These are phyloP conservation scores for Gymnosoma rotundatum DNA, from an alignment of 2,888 invertebrate species.

Conservation along the genomic window DNA sequence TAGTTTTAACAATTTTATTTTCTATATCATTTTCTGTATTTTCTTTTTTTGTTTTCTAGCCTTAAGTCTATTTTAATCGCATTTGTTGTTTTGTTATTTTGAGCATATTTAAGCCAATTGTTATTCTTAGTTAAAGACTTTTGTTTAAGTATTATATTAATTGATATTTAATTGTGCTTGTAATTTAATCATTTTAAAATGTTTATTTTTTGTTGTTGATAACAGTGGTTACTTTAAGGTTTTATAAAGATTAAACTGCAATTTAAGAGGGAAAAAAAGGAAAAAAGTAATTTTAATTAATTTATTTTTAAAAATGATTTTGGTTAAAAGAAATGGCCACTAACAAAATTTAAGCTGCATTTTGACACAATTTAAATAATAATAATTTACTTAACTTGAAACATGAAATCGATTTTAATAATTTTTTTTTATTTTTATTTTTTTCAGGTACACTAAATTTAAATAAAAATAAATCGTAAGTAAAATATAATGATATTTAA, in stretches of 20 bases:
- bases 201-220: neutral
- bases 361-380: neutral
- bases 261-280: too few relatives aligned
- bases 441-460: neutral
- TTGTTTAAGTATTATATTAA: conserved; percentile 32
- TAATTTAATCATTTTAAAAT: conserved; percentile 13
- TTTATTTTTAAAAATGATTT: too few relatives aligned
- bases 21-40: conserved; percentile 16
- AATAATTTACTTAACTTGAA: neutral
- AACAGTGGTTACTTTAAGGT: neutral
- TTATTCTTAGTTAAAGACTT: conserved; percentile 36
- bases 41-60: conserved; percentile 1
- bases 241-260: too few relatives aligned
- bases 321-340: too few relatives aligned
- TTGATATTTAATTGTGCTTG: conserved; percentile 38
- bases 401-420: neutral
- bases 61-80: conserved; percentile 37
- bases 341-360: too few relatives aligned
- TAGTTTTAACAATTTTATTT: neutral
- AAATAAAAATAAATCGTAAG: neutral
- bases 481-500: too few relatives aligned
- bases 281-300: too few relatives aligned
- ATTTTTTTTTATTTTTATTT: neutral
- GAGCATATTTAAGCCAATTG: conserved; percentile 45
- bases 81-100: conserved; percentile 20